Evolutionary conservation across 2,888 invertebrate genomes (phyloP), one percentile per base, ranked within the genome.

Genomic region (Xylocampa areola): DNA sequence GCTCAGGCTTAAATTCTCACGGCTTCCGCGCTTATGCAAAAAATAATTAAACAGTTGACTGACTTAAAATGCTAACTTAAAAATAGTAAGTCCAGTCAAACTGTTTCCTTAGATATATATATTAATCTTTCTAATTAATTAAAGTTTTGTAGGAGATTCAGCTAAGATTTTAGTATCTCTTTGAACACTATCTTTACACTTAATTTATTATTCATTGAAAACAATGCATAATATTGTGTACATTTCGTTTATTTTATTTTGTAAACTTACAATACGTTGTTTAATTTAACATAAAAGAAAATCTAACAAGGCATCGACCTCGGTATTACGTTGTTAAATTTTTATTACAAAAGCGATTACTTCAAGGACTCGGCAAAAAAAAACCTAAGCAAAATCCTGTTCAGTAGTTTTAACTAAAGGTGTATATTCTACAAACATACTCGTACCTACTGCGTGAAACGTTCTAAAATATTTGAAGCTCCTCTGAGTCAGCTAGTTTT

Each of bases 401-500:
- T 60, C 62, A 48, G 33, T 65, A 48, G 33, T 52, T 54, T 49
- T 11, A 44, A 62, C 25, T 19, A 29, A 43, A 35, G 11, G 16
- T 55, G 5, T 13, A 37, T n/a, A n/a, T n/a, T n/a, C n/a, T n/a
- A n/a, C n/a, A n/a, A n/a, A n/a, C n/a, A n/a, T n/a, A n/a, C n/a
- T 8, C 7, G 17, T 25, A 48, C n/a, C n/a, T 14, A 29, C 36
- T 43, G 54, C 51, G 17, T 54, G 65, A 66, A 60, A 52, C 62
- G 36, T 76, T 72, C 58, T 55, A 66, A 48, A 68, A 54, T 65
- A 68, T 66, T 54, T 54, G 51, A 40, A 50, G 48, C 62, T 57
- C 36, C 57, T 63, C 48, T 44, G 47, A 59, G 51, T 19, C 44
- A 21, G 30, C 19, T 23, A 48, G 44, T 49, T 57, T 68, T 76